A percentile compares a stretch with the other conserved stretches of the same genome.
phyloP scores from a whole-genome alignment of 2,888 invertebrate genomes.

The Odontothrips loti region DNA sequence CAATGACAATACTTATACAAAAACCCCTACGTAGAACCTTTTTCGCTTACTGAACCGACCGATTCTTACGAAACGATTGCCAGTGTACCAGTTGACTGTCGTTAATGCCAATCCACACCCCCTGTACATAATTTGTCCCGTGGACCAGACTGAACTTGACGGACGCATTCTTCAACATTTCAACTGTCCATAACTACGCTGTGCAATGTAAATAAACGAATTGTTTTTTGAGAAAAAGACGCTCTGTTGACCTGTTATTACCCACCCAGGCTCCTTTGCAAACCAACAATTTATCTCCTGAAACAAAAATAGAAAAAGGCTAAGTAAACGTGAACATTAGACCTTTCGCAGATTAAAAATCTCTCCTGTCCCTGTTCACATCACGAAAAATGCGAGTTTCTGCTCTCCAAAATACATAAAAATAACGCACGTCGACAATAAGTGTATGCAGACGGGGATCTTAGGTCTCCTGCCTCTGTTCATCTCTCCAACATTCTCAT shows the following conservation, averaged over 20 bases:
- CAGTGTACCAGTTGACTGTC: constrained; percentile 11
- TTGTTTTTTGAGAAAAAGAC: not conserved
- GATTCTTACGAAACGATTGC: not conserved
- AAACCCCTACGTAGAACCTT: not conserved
- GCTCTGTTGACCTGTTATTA: not conserved
- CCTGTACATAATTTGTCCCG: not conserved
- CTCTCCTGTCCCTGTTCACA: no score
- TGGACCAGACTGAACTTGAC: not conserved
- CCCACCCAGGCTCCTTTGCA: not conserved
- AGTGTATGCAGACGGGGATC: no score
- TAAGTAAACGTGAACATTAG: no score
- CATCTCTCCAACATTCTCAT: no score
- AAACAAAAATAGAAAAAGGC: no score
- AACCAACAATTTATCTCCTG: no score
- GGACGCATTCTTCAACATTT: not conserved
- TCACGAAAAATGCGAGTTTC: no score
- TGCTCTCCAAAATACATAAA: no score
- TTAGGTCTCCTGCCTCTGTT: no score
- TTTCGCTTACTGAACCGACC: not conserved
- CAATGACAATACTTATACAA: not conserved
- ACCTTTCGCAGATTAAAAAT: no score
- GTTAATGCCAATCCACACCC: not conserved
- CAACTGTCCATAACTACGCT: not conserved
- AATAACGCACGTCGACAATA: no score
- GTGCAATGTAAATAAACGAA: not conserved